phyloP scores from a whole-genome alignment of 2,797 vertebrate species.

The Triplophysa bombifrons region DNA sequence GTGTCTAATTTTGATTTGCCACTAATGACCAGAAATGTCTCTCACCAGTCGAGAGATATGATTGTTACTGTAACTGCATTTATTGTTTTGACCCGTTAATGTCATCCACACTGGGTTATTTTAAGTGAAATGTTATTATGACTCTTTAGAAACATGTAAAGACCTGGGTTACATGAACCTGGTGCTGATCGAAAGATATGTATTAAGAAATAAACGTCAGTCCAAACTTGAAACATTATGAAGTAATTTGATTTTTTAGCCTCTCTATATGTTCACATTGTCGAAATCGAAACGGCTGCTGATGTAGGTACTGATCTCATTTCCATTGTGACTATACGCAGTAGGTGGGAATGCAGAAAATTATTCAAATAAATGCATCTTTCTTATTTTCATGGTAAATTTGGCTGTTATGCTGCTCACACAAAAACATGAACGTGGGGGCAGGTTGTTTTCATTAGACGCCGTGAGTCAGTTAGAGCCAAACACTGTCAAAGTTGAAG shows the following conservation, averaged over 20 bases:
- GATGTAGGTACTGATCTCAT: conserved; percentile 39
- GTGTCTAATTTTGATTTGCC: not conserved
- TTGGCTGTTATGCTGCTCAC: not conserved
- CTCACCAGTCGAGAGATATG: not conserved
- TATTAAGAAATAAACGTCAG: not conserved
- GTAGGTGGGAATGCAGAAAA: conserved; percentile 47
- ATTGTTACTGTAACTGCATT: not conserved
- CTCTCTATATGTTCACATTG: conserved; percentile 23
- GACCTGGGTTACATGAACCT: not conserved
- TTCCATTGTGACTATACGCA: conserved; percentile 42
- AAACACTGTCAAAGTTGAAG: conserved; percentile 47
- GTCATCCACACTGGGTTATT: conserved; percentile 1
- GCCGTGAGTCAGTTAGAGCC: conserved; percentile 42
- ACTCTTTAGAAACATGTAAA: not conserved
- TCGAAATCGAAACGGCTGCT: conserved; percentile 33
- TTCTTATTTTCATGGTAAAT: conserved; percentile 33
- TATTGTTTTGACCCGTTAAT: not conserved
- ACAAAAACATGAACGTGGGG: conserved; percentile 44
- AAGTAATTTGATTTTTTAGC: not conserved
- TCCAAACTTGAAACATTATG: not conserved
- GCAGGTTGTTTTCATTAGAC: conserved; percentile 47
- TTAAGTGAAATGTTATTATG: conserved; percentile 12
- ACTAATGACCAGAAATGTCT: conserved; percentile 21
- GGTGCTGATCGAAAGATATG: not conserved
- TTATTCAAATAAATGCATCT: conserved; percentile 11